Conservation (phyloP, 92 coral and sea anemone species). For the Bergia puertoricense region DNA sequence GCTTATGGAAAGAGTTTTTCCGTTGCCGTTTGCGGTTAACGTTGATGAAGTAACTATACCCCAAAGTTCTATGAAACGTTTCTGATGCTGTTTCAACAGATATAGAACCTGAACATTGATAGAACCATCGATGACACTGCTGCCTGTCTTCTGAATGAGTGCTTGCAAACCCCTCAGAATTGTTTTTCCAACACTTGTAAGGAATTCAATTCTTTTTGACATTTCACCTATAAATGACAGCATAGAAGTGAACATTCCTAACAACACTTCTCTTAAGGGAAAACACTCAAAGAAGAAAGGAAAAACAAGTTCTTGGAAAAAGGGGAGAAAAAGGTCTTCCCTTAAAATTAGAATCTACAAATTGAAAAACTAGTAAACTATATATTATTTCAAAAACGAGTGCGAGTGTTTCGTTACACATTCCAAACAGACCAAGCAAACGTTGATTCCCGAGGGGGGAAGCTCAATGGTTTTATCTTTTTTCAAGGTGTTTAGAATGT, state of each 20-base stretch:
- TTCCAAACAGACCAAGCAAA: no score
- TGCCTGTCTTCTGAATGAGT: neutral
- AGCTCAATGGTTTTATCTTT: no score
- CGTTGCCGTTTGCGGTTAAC: neutral
- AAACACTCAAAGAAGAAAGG: no score
- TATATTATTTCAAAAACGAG: no score
- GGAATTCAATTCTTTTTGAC: neutral
- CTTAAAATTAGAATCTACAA: no score
- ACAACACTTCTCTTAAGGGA: neutral
- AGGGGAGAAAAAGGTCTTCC: no score
- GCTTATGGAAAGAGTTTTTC: neutral
- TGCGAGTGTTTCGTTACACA: no score
- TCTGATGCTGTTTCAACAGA: neutral
- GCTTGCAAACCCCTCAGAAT: neutral
- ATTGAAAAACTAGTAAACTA: no score
- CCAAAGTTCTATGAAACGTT: constrained; percentile 17
- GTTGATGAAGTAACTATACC: neutral
- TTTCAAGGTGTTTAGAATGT: no score
- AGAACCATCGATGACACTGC: constrained; percentile 9
- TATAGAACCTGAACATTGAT: neutral
- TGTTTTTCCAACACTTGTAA: neutral
- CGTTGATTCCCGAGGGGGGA: no score
- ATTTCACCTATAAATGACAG: neutral
- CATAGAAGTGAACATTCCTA: neutral
- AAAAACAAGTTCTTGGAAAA: no score